Evolutionary conservation across 2,113 vertebrate genomes (phyloP), one percentile per base, ranked within the genome.

Genomic region (Anser brachyrhynchus): DNA sequence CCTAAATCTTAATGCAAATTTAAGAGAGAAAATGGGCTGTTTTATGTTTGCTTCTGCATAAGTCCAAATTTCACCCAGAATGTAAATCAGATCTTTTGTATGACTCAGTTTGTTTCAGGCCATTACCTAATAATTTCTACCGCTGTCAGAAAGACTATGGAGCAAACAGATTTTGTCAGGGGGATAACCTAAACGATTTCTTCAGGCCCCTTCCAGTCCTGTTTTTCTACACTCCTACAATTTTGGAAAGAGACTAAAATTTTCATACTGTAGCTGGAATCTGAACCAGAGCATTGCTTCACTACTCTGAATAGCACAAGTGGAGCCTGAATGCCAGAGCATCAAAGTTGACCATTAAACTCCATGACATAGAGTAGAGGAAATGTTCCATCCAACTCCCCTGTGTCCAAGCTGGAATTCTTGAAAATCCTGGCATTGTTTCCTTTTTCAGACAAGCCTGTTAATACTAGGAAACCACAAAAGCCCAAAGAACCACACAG

Each of bases 351-450:
- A 89, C 25, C 84, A 61, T 54, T 71, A 23, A 92, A 84, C 46
- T 81, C 43, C 43, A n/a, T 39, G 37, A 93, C 54, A 81, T 52
- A 59, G 26, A 84, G 54, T 15, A 81, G 28, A 71, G 61, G 77
- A 95, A 91, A 89, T 65, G 65, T 84, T 93, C 91, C 43, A 57
- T 79, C 35, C 62, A 73, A 58, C 18, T 92, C 77, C 58, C 62
- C 28, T 61, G 73, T 4, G 26, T 75, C 39, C 54, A 70, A 26
- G 13, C 7, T 84, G 52, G 57, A 92, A 93, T 93, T 95, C 89
- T 95, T 93, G 73, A 95, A 96, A 95, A 95, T 89, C 81, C 74
- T 92, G 74, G 76, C 71, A 61, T 44, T 87, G 49, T 58, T 81
- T 87, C 49, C 23, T 70, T 65, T 78, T 61, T 84, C 58, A 84